Percentiles rank a stretch among this genome's conserved stretches.
Conservation (phyloP, 2,888 invertebrate species). For the Tenodera sinensis region DNA sequence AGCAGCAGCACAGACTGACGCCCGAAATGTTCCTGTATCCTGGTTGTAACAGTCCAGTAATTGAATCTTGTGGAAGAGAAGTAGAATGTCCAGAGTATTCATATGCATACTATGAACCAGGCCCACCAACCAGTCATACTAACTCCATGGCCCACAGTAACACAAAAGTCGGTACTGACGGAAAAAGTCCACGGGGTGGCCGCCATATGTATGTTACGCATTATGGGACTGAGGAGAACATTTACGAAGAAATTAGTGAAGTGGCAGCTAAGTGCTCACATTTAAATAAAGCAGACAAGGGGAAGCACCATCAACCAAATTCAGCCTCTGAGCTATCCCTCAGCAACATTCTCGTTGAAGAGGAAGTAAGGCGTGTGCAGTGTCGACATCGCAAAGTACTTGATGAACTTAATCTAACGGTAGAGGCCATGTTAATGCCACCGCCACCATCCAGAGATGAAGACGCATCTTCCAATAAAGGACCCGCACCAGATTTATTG, state of each 20-base stretch:
- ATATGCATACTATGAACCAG: constrained; percentile 77
- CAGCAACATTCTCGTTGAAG: constrained; percentile 63
- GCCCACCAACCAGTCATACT: constrained; percentile 48
- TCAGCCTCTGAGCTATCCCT: constrained; percentile 20
- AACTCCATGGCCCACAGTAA: constrained; percentile 35
- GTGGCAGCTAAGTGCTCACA: constrained; percentile 42
- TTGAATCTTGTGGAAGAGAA: constrained; percentile 25
- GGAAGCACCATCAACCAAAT: not conserved
- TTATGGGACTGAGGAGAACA: constrained; percentile 81
- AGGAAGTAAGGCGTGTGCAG: constrained; percentile 80
- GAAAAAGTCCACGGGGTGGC: constrained; percentile 40
- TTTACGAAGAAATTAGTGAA: constrained; percentile 76
- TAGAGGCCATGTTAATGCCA: constrained; percentile 90
- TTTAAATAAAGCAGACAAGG: not conserved
- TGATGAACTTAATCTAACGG: constrained; percentile 81
- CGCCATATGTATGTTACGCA: constrained; percentile 70
- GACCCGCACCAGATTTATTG: not conserved
- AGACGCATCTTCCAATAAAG: not conserved
- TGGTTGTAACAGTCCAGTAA: not conserved
- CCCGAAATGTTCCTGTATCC: not conserved
- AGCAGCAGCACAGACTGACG: not conserved
- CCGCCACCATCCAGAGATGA: constrained; percentile 36
- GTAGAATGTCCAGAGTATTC: constrained; percentile 61
- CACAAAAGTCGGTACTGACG: constrained; percentile 32
- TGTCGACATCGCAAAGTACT: constrained; percentile 77